Evolutionary conservation across 2,888 invertebrate genomes (phyloP).

Genomic region (Linyphia triangularis): DNA sequence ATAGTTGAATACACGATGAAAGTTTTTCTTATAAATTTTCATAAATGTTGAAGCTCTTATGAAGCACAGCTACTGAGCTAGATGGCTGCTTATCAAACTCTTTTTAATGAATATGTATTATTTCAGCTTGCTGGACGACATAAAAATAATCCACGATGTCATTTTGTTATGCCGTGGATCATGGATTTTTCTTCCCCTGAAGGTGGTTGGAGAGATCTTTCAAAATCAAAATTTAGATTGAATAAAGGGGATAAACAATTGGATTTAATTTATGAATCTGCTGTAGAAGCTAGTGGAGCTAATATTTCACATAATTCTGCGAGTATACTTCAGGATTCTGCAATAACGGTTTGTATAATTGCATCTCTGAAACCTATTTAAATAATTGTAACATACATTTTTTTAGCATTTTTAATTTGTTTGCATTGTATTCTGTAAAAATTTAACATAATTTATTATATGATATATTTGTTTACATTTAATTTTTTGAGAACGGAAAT

Average conservation of each 20-base stretch:
- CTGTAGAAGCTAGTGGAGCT: constrained; percentile 71
- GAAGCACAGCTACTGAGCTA: no score
- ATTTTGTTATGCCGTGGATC: constrained; percentile 98
- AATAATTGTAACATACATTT: no score
- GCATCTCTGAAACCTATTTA: no score
- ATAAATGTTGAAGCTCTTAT: no score
- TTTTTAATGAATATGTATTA: background rate
- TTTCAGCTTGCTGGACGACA: constrained; percentile 88
- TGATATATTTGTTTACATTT: no score
- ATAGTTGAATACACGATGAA: no score
- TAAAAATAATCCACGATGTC: constrained; percentile 91
- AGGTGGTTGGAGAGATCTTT: constrained; percentile 93
- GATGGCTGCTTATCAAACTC: no score
- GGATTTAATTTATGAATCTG: constrained; percentile 90
- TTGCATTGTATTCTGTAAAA: no score
- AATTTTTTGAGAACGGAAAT: no score
- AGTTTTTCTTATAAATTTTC: no score
- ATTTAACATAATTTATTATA: no score
- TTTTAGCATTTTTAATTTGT: no score
- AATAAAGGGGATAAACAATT: constrained; percentile 97
- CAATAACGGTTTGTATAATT: constrained; percentile 55
- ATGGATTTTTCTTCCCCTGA: constrained; percentile 92
- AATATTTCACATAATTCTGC: constrained; percentile 50
- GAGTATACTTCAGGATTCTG: constrained; percentile 62
- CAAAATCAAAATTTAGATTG: constrained; percentile 95